Evolutionary conservation across 2,888 invertebrate species (phyloP).

Genomic region (Xanthia icteritia): DNA sequence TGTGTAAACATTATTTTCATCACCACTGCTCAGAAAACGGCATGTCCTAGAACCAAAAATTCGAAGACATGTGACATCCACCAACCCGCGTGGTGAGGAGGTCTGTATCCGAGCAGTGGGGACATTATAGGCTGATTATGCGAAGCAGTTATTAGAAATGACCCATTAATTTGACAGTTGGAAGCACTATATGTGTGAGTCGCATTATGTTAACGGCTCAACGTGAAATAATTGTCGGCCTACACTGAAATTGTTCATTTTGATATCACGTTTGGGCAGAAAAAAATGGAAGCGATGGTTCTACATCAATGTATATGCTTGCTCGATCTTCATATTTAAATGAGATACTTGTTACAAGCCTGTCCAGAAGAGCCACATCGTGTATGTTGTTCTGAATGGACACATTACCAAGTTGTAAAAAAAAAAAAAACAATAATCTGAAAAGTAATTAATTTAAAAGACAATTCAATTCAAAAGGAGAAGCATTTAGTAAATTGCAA

Average conservation of each 20-base stretch:
- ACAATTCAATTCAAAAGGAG: not conserved
- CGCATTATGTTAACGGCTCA: not conserved
- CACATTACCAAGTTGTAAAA: not conserved
- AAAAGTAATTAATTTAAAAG: not conserved
- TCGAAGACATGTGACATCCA: too few relatives aligned
- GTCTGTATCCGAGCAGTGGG: too few relatives aligned
- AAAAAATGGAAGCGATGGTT: not conserved
- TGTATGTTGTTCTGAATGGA: slow-evolving; percentile 11
- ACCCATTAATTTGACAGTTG: not conserved
- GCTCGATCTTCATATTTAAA: not conserved
- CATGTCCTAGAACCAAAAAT: too few relatives aligned
- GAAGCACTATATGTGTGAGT: not conserved
- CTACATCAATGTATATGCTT: not conserved
- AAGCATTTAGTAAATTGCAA: slow-evolving; percentile 9
- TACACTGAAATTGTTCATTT: not conserved
- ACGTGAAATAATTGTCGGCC: not conserved
- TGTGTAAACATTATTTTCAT: too few relatives aligned
- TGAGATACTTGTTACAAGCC: too few relatives aligned
- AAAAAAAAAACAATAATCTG: not conserved
- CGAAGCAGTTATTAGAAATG: not conserved
- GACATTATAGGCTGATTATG: too few relatives aligned
- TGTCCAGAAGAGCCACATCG: not conserved
- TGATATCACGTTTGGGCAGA: not conserved
- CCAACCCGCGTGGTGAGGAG: too few relatives aligned
- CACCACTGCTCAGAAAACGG: too few relatives aligned